Percentiles rank a stretch among this genome's conserved stretches.
Evolutionary conservation across 2,888 invertebrate genomes (phyloP).

Genomic region (Macrosiphum euphorbiae): DNA sequence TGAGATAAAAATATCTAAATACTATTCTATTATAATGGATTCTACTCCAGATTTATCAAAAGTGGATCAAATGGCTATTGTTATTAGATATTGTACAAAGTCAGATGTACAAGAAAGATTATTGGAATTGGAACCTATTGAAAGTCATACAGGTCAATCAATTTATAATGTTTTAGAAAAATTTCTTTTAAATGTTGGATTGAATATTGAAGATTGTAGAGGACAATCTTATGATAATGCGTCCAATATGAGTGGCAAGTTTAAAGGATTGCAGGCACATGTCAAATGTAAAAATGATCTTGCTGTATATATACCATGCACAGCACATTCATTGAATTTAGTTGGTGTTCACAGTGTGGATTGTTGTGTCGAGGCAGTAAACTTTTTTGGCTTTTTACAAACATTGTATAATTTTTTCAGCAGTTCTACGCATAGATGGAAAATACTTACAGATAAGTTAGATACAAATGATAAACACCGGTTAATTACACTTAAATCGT

Average conservation of each 20-base stretch:
- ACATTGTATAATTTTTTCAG: no score
- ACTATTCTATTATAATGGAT: conserved; percentile 44
- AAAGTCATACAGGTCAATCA: conserved; percentile 12
- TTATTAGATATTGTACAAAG: conserved; percentile 20
- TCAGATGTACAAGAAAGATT: conserved; percentile 33
- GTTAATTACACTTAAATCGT: no score
- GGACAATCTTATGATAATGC: conserved; percentile 58
- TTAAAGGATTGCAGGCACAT: conserved; percentile 50
- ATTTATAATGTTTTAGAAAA: conserved; percentile 20
- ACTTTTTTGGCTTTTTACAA: conserved; percentile 26
- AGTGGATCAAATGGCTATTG: conserved; percentile 36
- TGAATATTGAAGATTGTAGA: conserved; percentile 50
- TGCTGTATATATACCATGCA: conserved; percentile 36
- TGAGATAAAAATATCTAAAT: conserved; percentile 11
- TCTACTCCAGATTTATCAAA: conserved; percentile 48
- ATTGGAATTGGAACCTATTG: neutral
- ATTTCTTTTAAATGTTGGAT: conserved; percentile 12
- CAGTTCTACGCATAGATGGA: no score
- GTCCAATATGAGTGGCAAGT: conserved; percentile 49
- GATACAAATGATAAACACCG: no score
- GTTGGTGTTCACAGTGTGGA: conserved; percentile 33
- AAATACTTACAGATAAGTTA: no score
- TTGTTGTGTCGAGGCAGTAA: conserved; percentile 20
- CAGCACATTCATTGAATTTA: conserved; percentile 50
- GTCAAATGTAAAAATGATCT: conserved; percentile 46